Base-by-base conservation (phyloP, 2,888 invertebrate genomes). In the Cylloceria caligata region DNA sequence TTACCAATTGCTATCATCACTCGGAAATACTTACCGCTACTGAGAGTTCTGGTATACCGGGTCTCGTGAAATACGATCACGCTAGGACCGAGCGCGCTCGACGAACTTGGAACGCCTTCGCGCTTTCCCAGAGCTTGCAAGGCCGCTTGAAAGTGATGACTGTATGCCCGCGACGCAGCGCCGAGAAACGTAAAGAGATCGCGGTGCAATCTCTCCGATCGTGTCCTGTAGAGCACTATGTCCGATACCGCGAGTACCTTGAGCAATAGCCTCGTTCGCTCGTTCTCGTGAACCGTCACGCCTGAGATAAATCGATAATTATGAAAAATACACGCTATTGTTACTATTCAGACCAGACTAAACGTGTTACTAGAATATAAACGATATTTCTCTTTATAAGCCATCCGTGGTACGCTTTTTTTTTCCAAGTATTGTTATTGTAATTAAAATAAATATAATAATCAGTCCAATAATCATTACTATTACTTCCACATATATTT, bases 181-280 rank as follows among this genome's bases (percentile, higher is more conserved):
- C 96, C 96, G 75, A 97, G 93, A 92, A 97, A 97, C 55, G 94
- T 94, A 90, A 95, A 97, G 94, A 97, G 94, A 91, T 97, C 97
- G 83, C 94, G 94, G 88, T 96, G 96, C 47, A 97, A 91, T 67
- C 96, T 94, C 89, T 97, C 97, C 0, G 96, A 95, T 76, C 96
- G 94, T 9, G 97, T 96, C 75, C 96, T 94, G 91, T 96, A 97
- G 64, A 97, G 95, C 0, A 97, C 95, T 83, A 97, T 94, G 92
- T 97, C 97, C 2, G 97, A 97, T 68, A 97, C 95, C 4, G 97
- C 97, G n/a, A 97, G 93, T 68, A 97, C 95, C 93, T 97, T 97
- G 36, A 97, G 93, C 62, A 97, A 92, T 69, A 97, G 94, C 65
- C 96, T 94, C 83, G 95, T 96, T 71, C 95, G 93, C 89, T 95